Evolutionary conservation across 2,113 vertebrate genomes (phyloP).

Genomic region (Piliocolobus tephrosceles): DNA sequence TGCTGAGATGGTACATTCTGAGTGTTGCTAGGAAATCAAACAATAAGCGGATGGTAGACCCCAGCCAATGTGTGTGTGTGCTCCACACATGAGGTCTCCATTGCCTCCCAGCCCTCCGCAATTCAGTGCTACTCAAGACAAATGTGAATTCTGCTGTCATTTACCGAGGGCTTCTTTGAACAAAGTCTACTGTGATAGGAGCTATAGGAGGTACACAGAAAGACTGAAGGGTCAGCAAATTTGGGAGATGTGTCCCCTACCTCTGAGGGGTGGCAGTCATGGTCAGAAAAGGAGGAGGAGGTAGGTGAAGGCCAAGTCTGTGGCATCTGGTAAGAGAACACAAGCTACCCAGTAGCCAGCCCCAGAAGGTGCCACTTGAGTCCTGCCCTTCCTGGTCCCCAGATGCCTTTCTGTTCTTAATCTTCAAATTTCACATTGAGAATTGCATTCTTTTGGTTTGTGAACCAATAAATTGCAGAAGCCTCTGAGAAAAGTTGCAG

Average conservation of each 20-base stretch:
- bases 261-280: too few species aligned
- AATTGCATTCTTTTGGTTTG: neutral
- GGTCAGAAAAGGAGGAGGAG: neutral
- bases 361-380: neutral
- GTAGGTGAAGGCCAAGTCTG: neutral
- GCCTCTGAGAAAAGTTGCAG: neutral
- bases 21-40: neutral
- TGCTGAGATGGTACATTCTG: neutral
- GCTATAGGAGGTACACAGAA: neutral
- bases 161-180: neutral
- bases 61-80: neutral
- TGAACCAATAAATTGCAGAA: neutral
- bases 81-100: neutral
- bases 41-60: fast-evolving
- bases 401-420: neutral
- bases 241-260: neutral
- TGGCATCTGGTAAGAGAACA: neutral
- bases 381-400: neutral
- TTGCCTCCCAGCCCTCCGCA: neutral
- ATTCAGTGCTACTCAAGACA: neutral
- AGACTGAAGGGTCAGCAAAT: neutral
- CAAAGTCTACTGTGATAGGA: neutral
- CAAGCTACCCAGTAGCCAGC: neutral
- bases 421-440: neutral
- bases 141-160: neutral